Evolutionary conservation across 2,797 vertebrate species (phyloP), one percentile per base, ranked within the genome.

Genomic region (Enoplosus armatus): DNA sequence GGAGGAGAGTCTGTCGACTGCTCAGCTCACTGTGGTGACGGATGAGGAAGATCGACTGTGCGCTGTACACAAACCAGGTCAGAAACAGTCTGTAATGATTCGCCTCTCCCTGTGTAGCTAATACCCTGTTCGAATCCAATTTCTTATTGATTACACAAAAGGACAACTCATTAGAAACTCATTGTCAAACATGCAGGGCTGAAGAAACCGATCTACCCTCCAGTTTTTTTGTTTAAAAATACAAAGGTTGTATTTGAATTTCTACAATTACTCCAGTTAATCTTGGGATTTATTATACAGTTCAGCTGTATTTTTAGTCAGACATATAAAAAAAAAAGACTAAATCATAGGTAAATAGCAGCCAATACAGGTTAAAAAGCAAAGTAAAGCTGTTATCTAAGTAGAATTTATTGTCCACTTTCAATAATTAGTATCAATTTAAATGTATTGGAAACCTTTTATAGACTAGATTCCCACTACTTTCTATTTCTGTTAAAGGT

Each of bases 41-140:
- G 97, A 99, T 10, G 98, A 99, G 64, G 95, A 96, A 11, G 96
- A 92, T 51, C 95, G 89, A 15, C 94, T 99, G 0, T 99, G 97
- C 81, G 94, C 96, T 31, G 84, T 99, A 59, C 96, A 98, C 85
- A 99, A 99, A 94, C 97, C 98, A 97, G 98, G 98, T 97, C 92
- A 78, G 92, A 73, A 39, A 68, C 22, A n/a, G 3, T 18, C 22
- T 37, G 41, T 27, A 31, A 35, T 16, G 31, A 68, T 20, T 33
- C 1, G 1, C 8, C 22, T 64, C 48, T 29, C 47, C 37, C 51
- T 41, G 15, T 54, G 39, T 12, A 16, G 16, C 9, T 20, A 8
- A 26, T 8, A 12, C 14, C 37, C 14, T 1, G 26, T 37, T 15
- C 39, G 15, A 50, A 65, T 60, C 35, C 20, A 15, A 37, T 33